Evolutionary conservation across 2,113 vertebrate genomes (phyloP).

Genomic region (Trogon melanurus): DNA sequence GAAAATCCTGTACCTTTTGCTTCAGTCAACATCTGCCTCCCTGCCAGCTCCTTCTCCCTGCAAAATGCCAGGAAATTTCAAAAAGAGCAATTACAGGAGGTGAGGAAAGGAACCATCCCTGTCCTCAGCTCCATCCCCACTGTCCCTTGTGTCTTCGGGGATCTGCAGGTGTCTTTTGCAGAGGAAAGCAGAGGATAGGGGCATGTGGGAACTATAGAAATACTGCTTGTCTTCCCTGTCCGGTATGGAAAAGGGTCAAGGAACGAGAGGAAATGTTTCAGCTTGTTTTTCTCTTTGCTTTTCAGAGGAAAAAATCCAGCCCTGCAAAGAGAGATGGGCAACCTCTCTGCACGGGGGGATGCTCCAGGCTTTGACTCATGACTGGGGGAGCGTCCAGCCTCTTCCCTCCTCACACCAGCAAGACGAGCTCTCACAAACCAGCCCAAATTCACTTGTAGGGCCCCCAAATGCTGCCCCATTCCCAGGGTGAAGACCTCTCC

Average conservation of each 20-base stretch:
- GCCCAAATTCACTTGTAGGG: no score
- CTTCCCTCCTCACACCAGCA: rapidly evolving
- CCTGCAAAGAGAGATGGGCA: not conserved
- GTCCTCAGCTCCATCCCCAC: rapidly evolving
- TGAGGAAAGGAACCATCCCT: not conserved
- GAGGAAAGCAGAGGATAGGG: not conserved
- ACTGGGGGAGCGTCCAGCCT: rapidly evolving
- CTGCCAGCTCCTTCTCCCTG: not conserved
- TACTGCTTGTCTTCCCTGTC: no score
- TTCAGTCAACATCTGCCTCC: not conserved
- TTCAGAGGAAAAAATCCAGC: not conserved
- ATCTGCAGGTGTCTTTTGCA: not conserved
- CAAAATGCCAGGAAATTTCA: not conserved
- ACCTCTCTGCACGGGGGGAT: rapidly evolving
- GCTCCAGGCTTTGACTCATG: not conserved
- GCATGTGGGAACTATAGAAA: not conserved
- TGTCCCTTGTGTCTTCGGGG: rapidly evolving
- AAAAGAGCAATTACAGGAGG: not conserved
- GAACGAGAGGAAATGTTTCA: rapidly evolving
- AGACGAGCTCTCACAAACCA: not conserved
- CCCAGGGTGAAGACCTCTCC: not conserved
- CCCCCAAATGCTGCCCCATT: rapidly evolving
- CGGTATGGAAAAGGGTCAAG: not conserved
- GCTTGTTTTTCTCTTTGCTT: not conserved
- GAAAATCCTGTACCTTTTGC: not conserved